These are phyloP conservation scores for Creontiades dilutus DNA, from an alignment of 2,888 invertebrate species.

Conservation along the genomic window DNA sequence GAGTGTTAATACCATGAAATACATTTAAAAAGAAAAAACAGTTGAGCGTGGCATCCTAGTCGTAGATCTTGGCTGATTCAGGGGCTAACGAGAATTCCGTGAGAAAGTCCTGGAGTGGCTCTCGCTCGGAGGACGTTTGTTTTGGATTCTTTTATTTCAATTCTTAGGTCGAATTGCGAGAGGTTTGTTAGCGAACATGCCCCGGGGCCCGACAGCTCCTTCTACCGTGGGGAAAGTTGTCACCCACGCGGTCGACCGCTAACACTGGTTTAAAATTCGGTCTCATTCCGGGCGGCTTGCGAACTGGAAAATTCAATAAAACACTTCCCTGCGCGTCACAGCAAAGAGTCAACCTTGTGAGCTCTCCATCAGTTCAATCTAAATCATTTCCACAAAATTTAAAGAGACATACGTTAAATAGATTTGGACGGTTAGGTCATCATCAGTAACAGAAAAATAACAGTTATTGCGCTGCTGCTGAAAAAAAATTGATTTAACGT, in stretches of 20 bases:
- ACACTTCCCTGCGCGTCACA: no score
- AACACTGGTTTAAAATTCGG: neutral
- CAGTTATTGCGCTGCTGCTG: no score
- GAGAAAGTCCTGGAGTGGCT: neutral
- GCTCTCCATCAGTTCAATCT: no score
- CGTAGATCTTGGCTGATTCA: neutral
- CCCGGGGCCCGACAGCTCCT: slow-evolving; percentile 5
- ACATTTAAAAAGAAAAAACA: no score
- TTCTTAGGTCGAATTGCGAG: neutral
- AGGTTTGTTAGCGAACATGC: slow-evolving; percentile 18
- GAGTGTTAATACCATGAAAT: no score
- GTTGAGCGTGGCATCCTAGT: no score
- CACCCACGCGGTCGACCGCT: neutral
- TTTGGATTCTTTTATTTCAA: neutral
- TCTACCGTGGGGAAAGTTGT: neutral
- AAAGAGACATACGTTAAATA: no score
- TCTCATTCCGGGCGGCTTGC: neutral
- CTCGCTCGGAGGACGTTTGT: neutral
- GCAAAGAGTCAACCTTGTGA: no score
- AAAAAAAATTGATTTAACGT: no score
- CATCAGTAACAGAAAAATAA: no score
- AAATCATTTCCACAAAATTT: no score
- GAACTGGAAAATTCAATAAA: neutral
- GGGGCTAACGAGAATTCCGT: neutral
- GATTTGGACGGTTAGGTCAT: no score